These are phyloP conservation scores for Anhinga anhinga DNA, from an alignment of 2,113 vertebrate genomes.

Conservation along the genomic window DNA sequence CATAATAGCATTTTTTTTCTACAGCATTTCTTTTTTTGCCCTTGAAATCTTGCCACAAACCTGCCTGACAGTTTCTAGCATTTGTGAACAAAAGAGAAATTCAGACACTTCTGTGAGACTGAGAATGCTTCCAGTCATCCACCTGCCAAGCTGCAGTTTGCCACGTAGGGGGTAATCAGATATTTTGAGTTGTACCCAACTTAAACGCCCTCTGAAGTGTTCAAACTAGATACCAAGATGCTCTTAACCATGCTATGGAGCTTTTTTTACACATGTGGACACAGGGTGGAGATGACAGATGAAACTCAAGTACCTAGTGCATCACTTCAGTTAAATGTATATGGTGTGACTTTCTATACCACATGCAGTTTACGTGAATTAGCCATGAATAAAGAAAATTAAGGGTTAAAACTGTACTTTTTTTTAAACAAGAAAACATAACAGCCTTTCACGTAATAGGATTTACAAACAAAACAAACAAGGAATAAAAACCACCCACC, in stretches of 20 bases:
- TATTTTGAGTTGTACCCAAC: background rate
- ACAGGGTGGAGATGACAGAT: rapidly evolving
- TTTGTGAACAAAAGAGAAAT: background rate
- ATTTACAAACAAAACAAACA: background rate
- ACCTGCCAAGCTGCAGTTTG: background rate
- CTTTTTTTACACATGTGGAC: background rate
- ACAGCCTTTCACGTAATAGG: background rate
- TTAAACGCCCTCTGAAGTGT: background rate
- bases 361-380: rapidly evolving
- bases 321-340: background rate
- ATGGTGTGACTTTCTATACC: background rate
- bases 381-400: background rate
- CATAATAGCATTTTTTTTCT: background rate
- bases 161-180: background rate
- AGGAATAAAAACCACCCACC: background rate
- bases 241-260: rapidly evolving
- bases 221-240: background rate
- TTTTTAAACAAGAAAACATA: background rate
- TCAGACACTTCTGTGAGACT: background rate
- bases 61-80: background rate
- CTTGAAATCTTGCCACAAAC: background rate
- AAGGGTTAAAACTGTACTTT: background rate
- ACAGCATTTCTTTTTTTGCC: background rate
- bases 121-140: background rate
- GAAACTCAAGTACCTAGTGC: background rate